phyloP scores from a whole-genome alignment of 2,113 vertebrate species.

The Coracopsis vasa region DNA sequence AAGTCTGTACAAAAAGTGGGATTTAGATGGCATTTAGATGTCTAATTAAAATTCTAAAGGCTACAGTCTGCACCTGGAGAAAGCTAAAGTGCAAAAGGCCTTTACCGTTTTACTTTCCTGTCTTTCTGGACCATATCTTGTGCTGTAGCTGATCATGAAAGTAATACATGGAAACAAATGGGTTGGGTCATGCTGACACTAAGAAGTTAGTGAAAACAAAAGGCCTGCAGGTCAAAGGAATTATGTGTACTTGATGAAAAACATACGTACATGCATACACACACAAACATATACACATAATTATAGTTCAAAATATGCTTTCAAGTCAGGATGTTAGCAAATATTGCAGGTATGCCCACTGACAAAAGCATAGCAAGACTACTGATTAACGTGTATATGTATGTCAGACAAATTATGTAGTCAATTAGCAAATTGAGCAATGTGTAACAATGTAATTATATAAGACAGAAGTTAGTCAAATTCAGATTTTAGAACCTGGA shows the following conservation, averaged over 20 bases:
- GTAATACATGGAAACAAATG: background rate
- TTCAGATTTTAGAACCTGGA: background rate
- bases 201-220: background rate
- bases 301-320: background rate
- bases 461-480: conserved; percentile 50
- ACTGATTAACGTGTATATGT: background rate
- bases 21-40: background rate
- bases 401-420: conserved; percentile 14
- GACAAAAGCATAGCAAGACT: background rate
- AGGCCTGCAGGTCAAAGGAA: background rate
- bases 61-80: background rate
- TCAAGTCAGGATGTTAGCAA: background rate
- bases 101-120: background rate
- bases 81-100: background rate
- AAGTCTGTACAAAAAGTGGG: background rate
- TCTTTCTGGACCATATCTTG: background rate
- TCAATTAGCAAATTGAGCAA: conserved; percentile 53
- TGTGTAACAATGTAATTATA: conserved; percentile 31
- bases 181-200: background rate
- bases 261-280: background rate
- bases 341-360: background rate
- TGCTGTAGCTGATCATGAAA: background rate
- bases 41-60: background rate
- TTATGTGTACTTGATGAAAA: background rate
- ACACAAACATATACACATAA: background rate